A percentile compares a stretch with the other conserved stretches of the same genome.
Evolutionary conservation across 2,888 invertebrate species (phyloP).

Genomic region (Dioctria rufipes): DNA sequence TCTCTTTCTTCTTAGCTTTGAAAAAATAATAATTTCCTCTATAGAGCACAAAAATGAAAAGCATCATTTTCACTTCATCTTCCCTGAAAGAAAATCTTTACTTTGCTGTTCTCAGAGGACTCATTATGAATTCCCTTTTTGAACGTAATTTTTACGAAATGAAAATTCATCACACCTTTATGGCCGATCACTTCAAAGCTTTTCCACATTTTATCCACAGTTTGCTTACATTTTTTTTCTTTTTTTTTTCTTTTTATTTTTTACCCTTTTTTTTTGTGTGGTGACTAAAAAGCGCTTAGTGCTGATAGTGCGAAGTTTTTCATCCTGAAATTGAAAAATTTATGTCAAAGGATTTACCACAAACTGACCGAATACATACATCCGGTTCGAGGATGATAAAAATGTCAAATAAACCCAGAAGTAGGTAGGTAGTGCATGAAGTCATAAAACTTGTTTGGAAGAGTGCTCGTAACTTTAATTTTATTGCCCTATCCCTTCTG

Average conservation of each 20-base stretch:
- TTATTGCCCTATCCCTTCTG: conserved; percentile 7
- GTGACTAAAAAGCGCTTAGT: conserved; percentile 1
- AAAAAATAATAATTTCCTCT: conserved; percentile 25
- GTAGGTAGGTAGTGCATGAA: background rate
- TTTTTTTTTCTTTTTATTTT: conserved; percentile 11
- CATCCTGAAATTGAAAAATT: conserved; percentile 4
- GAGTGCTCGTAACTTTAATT: conserved; percentile 16
- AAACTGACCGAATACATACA: background rate
- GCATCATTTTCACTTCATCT: conserved; percentile 2
- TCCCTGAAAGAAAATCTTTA: conserved; percentile 21
- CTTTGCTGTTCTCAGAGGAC: conserved; percentile 5
- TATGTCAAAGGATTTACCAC: conserved; percentile 17
- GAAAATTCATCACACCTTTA: conserved; percentile 46
- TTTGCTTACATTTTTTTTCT: background rate
- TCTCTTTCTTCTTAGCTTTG: background rate
- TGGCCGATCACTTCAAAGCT: conserved; percentile 27
- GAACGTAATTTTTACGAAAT: conserved; percentile 32
- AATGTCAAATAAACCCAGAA: background rate
- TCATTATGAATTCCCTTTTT: conserved; percentile 13
- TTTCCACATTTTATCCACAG: conserved; percentile 6
- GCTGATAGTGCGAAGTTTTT: conserved; percentile 9
- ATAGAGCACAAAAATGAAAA: background rate
- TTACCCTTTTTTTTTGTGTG: background rate
- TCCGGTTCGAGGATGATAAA: background rate
- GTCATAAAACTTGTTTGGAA: background rate